A percentile compares a stretch with the other conserved stretches of the same genome.
Conservation (phyloP, 2,888 invertebrate genomes). For the Tetanocera ferruginea region DNA sequence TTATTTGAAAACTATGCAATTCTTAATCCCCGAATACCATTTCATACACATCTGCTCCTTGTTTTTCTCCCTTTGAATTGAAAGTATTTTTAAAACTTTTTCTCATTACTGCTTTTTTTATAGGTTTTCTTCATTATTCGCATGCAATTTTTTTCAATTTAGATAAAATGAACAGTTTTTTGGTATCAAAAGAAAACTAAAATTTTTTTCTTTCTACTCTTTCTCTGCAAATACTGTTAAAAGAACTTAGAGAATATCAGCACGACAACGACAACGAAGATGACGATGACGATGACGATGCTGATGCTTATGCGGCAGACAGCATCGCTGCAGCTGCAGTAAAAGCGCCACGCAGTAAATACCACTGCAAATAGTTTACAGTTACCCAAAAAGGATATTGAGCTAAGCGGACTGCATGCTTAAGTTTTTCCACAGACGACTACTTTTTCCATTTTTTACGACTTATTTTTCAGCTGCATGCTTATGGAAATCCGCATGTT, state of each 20-base stretch:
- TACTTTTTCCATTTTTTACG: not conserved
- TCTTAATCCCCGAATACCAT: too few relatives aligned
- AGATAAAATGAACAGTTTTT: not conserved
- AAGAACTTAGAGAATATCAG: not conserved
- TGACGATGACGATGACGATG: not conserved
- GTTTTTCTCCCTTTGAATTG: too few relatives aligned
- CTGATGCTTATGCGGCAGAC: slow-evolving; percentile 19
- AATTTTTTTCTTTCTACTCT: not conserved
- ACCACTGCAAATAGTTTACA: slow-evolving; percentile 41
- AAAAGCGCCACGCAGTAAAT: slow-evolving; percentile 23
- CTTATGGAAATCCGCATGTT: slow-evolving; percentile 45
- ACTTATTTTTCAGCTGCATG: slow-evolving; percentile 27
- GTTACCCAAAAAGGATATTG: slow-evolving; percentile 40
- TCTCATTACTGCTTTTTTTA: too few relatives aligned
- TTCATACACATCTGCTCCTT: too few relatives aligned
- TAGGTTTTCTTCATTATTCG: too few relatives aligned
- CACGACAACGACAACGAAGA: not conserved
- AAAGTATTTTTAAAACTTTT: too few relatives aligned
- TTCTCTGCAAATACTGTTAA: slow-evolving; percentile 10
- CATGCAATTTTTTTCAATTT: not conserved
- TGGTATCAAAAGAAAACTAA: not conserved
- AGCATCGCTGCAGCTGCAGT: not conserved
- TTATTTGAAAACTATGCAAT: too few relatives aligned
- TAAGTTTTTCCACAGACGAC: not conserved
- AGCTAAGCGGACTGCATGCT: slow-evolving; percentile 34